Evolutionary conservation across 1,140 invertebrate genomes (phyloP).

Genomic region (Drosophila baimaii): DNA sequence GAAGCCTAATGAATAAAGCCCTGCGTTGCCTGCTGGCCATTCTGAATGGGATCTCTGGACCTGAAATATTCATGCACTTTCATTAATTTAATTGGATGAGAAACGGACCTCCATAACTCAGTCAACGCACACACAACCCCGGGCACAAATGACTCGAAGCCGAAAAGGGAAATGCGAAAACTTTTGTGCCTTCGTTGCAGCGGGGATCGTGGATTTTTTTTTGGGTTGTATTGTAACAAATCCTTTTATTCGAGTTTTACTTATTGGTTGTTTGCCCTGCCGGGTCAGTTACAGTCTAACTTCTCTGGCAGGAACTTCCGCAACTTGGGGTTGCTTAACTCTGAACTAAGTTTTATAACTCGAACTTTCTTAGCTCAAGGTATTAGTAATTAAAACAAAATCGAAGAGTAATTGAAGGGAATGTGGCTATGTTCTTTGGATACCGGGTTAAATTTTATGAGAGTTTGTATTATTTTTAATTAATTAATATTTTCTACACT

Average conservation of each 20-base stretch:
- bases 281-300: constrained; percentile 35
- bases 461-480: background rate
- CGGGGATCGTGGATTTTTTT: constrained; percentile 1
- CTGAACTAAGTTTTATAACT: background rate
- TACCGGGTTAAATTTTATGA: background rate
- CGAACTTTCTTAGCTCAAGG: background rate
- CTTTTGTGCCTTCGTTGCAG: constrained; percentile 21
- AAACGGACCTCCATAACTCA: constrained; percentile 48
- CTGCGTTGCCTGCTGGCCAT: background rate
- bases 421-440: background rate
- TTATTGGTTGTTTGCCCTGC: constrained; percentile 21
- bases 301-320: background rate
- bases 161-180: constrained; percentile 14
- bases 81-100: constrained; percentile 70
- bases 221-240: constrained; percentile 21
- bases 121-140: background rate
- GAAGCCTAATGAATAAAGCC: constrained; percentile 30
- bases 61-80: constrained; percentile 45
- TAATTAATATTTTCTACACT: no score
- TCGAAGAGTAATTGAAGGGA: background rate
- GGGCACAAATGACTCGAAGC: background rate
- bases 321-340: background rate
- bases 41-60: constrained; percentile 16
- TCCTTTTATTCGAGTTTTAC: constrained; percentile 31
- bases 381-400: background rate